A percentile compares a stretch with the other conserved stretches of the same genome.
Conservation (phyloP, 2,113 vertebrate genomes). For the Hippoglossus stenolepis region DNA sequence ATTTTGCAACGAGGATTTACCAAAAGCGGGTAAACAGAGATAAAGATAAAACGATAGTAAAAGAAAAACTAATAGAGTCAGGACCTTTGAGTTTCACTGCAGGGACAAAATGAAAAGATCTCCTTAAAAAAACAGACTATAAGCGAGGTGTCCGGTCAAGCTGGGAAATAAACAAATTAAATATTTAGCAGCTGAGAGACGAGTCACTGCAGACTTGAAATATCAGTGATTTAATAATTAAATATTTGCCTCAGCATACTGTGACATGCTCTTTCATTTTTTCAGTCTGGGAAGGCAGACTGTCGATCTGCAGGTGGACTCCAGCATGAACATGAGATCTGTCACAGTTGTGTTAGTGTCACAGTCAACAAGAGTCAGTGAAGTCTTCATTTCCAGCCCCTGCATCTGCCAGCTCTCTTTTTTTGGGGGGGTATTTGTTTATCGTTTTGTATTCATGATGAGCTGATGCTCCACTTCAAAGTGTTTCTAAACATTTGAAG, state of each 20-base stretch:
- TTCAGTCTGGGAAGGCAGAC: conserved; percentile 26
- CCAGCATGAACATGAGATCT: conserved; percentile 23
- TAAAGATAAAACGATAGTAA: neutral
- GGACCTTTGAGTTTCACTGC: neutral
- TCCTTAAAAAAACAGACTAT: neutral
- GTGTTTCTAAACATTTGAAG: neutral
- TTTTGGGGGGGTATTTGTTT: conserved; percentile 1
- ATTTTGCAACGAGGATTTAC: neutral
- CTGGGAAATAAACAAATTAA: conserved; percentile 26
- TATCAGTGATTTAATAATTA: conserved; percentile 15
- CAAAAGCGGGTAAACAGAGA: neutral
- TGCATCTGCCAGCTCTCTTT: conserved; percentile 11
- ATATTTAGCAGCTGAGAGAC: neutral
- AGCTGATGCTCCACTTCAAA: neutral
- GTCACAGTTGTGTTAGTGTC: conserved; percentile 28
- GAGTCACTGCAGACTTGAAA: conserved; percentile 29
- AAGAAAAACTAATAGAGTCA: neutral
- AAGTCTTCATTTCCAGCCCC: conserved; percentile 30
- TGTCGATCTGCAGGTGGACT: conserved; percentile 17
- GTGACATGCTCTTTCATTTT: conserved; percentile 21
- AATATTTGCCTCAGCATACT: conserved; percentile 12
- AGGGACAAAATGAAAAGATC: neutral
- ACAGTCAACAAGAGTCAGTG: conserved; percentile 21
- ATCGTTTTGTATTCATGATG: neutral
- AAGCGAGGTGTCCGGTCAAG: neutral